A percentile compares a stretch with the other conserved stretches of the same genome.
phyloP scores from a whole-genome alignment of 2,797 vertebrate genomes.

The Acipenser oxyrinchus region DNA sequence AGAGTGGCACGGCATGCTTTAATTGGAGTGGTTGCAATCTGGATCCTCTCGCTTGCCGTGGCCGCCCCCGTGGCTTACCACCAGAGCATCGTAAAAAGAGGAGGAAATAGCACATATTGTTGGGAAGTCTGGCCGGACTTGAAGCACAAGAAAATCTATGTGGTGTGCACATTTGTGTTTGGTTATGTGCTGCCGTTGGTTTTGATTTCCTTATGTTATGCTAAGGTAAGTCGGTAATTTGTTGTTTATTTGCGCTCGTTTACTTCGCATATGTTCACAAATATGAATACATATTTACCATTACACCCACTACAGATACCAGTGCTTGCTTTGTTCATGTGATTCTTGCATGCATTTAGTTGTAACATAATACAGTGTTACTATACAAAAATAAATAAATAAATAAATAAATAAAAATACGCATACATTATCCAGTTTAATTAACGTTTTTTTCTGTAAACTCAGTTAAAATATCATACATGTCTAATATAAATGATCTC shows the following conservation, averaged over 20 bases:
- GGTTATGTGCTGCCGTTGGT: constrained; percentile 88
- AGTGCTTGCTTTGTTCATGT: no score
- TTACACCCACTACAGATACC: no score
- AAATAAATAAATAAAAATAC: no score
- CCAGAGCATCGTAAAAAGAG: constrained; percentile 70
- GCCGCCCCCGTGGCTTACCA: constrained; percentile 84
- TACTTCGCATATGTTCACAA: not conserved
- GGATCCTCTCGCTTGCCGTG: constrained; percentile 82
- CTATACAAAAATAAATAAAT: no score
- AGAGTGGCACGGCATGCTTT: constrained; percentile 74
- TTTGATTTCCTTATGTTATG: constrained; percentile 94
- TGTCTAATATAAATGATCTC: no score
- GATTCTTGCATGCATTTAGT: no score
- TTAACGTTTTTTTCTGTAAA: no score
- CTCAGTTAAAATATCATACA: no score
- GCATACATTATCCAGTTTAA: no score
- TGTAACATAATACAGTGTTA: no score
- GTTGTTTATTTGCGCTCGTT: not conserved
- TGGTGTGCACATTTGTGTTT: constrained; percentile 87
- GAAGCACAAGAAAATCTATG: constrained; percentile 78
- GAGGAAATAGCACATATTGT: constrained; percentile 80
- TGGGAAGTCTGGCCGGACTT: constrained; percentile 86
- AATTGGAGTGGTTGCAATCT: constrained; percentile 78
- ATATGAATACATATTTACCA: no score
- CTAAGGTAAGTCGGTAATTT: constrained; percentile 68